These are phyloP conservation scores for Philonicus albiceps DNA, from an alignment of 2,888 invertebrate genomes.

Conservation along the genomic window DNA sequence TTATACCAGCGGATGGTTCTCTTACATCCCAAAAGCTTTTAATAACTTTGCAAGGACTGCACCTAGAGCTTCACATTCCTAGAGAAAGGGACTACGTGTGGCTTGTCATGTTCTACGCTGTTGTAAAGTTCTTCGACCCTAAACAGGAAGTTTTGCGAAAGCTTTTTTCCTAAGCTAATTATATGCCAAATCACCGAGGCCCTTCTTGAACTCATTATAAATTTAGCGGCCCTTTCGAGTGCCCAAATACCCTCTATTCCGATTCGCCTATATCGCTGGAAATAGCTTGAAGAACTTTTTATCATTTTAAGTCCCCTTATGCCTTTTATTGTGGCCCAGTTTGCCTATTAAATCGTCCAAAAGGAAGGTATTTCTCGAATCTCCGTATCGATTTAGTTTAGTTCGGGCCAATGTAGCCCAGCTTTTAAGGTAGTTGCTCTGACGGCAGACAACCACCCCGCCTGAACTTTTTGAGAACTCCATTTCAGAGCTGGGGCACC, in stretches of 20 bases:
- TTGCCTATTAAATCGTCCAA: not conserved
- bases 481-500: not conserved
- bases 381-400: not conserved
- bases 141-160: not conserved
- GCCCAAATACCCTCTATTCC: not conserved
- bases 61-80: not conserved
- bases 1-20: not conserved
- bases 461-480: not conserved
- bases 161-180: not conserved
- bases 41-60: not conserved
- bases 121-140: not conserved
- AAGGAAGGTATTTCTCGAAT: not conserved
- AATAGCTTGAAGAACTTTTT: not conserved
- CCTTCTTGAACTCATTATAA: not conserved
- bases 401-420: not conserved
- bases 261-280: not conserved
- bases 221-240: not conserved
- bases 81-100: not conserved
- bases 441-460: not conserved
- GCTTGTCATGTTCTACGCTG: not conserved
- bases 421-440: not conserved
- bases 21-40: not conserved
- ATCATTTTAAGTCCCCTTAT: not conserved
- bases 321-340: not conserved
- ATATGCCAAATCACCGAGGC: not conserved